Conservation (phyloP, 2,888 invertebrate genomes). For the Drosophila bunnanda region DNA sequence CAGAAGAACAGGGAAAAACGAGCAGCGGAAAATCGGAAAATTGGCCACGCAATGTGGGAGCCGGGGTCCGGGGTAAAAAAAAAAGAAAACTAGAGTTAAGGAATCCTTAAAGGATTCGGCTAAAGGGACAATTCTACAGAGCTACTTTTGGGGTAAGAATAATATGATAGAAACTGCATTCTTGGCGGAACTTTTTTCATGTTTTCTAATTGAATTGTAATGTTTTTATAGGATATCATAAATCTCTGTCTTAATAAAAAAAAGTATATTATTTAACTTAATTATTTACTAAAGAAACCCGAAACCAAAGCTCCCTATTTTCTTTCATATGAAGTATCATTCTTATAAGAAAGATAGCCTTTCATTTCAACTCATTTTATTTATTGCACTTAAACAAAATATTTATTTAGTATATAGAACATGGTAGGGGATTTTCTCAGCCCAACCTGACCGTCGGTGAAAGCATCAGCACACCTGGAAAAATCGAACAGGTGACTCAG, state of each 20-base stretch:
- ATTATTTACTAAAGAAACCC: too few relatives aligned
- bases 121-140: not conserved
- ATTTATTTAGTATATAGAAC: not conserved
- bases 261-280: too few relatives aligned
- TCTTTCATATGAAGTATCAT: too few relatives aligned
- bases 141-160: not conserved
- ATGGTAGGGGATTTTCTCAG: not conserved
- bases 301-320: not conserved
- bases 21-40: slow-evolving; percentile 58
- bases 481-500: slow-evolving; percentile 55
- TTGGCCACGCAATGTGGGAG: slow-evolving; percentile 59
- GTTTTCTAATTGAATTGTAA: not conserved
- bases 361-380: not conserved
- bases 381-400: not conserved
- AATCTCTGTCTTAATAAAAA: too few relatives aligned
- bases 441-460: too few relatives aligned
- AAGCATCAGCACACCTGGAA: slow-evolving; percentile 14
- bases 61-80: not conserved
- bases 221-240: too few relatives aligned
- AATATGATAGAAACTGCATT: not conserved
- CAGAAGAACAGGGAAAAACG: slow-evolving; percentile 30
- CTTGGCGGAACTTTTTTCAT: not conserved
- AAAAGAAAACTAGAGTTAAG: not conserved
- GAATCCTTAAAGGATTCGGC: slow-evolving; percentile 7
- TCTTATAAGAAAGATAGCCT: too few relatives aligned